Evolutionary conservation across 2,113 vertebrate species (phyloP), one percentile per base, ranked within the genome.

Genomic region (Stegostoma tigrinum): DNA sequence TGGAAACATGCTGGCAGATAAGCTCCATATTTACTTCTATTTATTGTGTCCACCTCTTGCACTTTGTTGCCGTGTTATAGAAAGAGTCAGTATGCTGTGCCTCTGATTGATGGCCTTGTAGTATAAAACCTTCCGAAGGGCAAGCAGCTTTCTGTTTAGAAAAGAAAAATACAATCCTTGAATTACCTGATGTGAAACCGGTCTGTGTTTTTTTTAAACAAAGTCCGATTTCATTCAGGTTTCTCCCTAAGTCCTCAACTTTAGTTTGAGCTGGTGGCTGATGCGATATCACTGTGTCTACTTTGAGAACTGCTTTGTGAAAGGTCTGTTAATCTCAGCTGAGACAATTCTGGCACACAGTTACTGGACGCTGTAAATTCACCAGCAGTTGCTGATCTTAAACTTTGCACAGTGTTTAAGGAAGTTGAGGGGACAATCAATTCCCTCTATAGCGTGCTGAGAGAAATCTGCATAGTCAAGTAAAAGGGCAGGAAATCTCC

Each of bases 331-430:
- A 95, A 95, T 95, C 94, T 95, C 23, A 24, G 42, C 38, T 5
- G 23, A 34, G 67, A 72, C 94, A 72, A 42, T 70, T 45, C 67
- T 95, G 94, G 45, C 94, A 52, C 67, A 52, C 68, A 52, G 93
- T 42, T 8, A 12, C 1, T 68, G n/a, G 17, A 64, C 19, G 21
- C 67, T 95, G 94, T 95, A 70, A 75, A 72, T 75, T 95, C 67
- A 75, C 68, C 67, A 95, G 94, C 94, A 72, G 94, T 66, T 72
- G 94, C 94, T 72, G 94, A 52, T 95, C 67, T 95, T 70, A 95
- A 95, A 95, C 68, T 72, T 52, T 95, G 94, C 68, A 2, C 90
- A 70, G 66, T 72, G 38, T 72, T 95, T 27, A 30, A 95, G 67
- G 38, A 52, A 95, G 45, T 95, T 95, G 94, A 95, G 27, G 42